Evolutionary conservation across 2,888 invertebrate species (phyloP).

Genomic region (Sepioteuthis lessoniana): DNA sequence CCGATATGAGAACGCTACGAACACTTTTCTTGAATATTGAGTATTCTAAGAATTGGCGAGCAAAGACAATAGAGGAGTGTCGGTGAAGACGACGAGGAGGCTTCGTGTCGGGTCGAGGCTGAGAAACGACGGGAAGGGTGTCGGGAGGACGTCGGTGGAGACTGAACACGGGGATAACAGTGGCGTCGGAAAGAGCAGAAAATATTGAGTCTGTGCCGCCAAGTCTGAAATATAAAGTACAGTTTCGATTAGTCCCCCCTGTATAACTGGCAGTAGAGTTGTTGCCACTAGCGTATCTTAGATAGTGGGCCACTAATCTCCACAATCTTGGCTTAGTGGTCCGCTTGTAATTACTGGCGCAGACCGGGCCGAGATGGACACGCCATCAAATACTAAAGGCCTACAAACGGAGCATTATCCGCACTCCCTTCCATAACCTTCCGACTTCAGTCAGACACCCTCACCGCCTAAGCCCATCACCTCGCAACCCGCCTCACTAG

Average conservation of each 20-base stretch:
- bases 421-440: neutral
- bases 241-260: slow-evolving; percentile 12
- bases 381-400: slow-evolving; percentile 24
- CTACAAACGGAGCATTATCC: slow-evolving; percentile 33
- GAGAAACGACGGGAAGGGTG: neutral
- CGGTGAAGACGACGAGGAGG: neutral
- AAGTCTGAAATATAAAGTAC: slow-evolving; percentile 33
- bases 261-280: neutral
- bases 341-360: slow-evolving; percentile 23
- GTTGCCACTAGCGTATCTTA: slow-evolving; percentile 12
- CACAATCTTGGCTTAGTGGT: slow-evolving; percentile 9
- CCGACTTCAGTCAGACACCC: neutral
- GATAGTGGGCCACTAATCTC: slow-evolving; percentile 33
- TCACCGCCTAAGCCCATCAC: neutral
- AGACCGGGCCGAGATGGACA: slow-evolving; percentile 33
- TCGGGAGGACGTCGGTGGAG: neutral
- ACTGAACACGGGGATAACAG: slow-evolving; percentile 18
- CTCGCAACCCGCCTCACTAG: neutral
- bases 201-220: slow-evolving; percentile 33
- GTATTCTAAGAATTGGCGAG: neutral
- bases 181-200: slow-evolving; percentile 33
- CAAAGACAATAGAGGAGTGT: neutral
- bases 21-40: neutral
- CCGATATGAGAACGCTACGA: neutral
- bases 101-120: neutral